Percentiles rank a stretch among this genome's conserved stretches.
Evolutionary conservation across 2,888 invertebrate genomes (phyloP).

Genomic region (Apodemia duryi): DNA sequence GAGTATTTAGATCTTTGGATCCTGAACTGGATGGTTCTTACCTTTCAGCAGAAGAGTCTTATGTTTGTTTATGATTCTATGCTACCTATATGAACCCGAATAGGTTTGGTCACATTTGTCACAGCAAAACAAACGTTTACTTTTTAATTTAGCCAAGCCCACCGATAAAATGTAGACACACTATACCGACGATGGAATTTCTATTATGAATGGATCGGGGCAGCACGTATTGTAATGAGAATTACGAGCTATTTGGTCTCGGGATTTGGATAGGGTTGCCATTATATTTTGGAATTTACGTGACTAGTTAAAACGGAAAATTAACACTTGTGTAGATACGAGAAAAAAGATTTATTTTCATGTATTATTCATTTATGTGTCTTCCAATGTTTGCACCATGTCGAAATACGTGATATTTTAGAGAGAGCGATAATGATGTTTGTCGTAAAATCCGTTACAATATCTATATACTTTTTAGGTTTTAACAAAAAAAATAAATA

Average conservation of each 20-base stretch:
- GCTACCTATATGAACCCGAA: background rate
- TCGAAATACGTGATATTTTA: conserved; percentile 57
- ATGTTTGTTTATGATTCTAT: background rate
- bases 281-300: background rate
- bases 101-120: background rate
- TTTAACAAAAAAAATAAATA: no score
- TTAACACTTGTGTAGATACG: no score
- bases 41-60: no score
- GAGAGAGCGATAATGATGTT: conserved; percentile 63
- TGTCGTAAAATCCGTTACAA: conserved; percentile 47
- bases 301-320: no score
- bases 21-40: no score
- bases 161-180: conserved; percentile 2
- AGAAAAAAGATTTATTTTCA: conserved; percentile 64
- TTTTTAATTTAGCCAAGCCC: background rate
- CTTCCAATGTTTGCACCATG: conserved; percentile 64
- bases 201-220: background rate
- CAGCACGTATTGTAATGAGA: background rate
- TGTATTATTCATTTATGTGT: conserved; percentile 73
- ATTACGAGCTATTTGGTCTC: background rate
- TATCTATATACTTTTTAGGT: conserved; percentile 21
- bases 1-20: no score
- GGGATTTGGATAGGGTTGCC: conserved; percentile 1
- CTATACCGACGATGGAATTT: background rate
- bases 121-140: background rate